These are phyloP conservation scores for Chironex yamaguchii DNA, from an alignment of 30 jellyfish, hydroid and myxozoan genomes.

Conservation along the genomic window DNA sequence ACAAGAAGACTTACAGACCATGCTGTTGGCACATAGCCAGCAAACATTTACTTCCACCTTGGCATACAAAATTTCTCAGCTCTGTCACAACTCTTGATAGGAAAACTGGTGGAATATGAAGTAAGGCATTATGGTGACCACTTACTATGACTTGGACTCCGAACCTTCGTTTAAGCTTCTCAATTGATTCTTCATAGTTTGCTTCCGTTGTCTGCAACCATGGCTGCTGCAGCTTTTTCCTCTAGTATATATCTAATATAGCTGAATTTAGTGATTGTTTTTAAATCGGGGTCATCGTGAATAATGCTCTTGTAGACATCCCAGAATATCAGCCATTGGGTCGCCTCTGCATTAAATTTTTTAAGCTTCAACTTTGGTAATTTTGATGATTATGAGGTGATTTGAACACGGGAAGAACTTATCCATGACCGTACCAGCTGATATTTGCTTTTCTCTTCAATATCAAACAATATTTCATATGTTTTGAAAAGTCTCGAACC, in stretches of 20 bases:
- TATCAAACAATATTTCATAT: background rate
- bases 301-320: constrained; percentile 31
- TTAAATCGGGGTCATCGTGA: background rate
- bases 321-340: constrained; percentile 40
- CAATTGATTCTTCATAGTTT: constrained; percentile 14
- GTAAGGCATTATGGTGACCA: constrained; percentile 32
- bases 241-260: constrained; percentile 19
- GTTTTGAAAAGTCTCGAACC: no score
- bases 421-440: background rate
- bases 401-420: background rate
- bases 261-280: constrained; percentile 20
- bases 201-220: constrained; percentile 42
- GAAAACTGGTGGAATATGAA: background rate
- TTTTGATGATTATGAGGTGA: background rate
- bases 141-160: constrained; percentile 31
- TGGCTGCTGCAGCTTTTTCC: constrained; percentile 26
- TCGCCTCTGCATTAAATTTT: constrained; percentile 1
- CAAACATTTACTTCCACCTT: constrained; percentile 17
- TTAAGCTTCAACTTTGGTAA: constrained; percentile 17
- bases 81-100: background rate
- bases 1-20: constrained; percentile 9
- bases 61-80: background rate
- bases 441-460: background rate
- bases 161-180: background rate
- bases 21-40: constrained; percentile 12